Evolutionary conservation across 2,888 invertebrate genomes (phyloP), one percentile per base, ranked within the genome.

Genomic region (Pedicia rivosa): DNA sequence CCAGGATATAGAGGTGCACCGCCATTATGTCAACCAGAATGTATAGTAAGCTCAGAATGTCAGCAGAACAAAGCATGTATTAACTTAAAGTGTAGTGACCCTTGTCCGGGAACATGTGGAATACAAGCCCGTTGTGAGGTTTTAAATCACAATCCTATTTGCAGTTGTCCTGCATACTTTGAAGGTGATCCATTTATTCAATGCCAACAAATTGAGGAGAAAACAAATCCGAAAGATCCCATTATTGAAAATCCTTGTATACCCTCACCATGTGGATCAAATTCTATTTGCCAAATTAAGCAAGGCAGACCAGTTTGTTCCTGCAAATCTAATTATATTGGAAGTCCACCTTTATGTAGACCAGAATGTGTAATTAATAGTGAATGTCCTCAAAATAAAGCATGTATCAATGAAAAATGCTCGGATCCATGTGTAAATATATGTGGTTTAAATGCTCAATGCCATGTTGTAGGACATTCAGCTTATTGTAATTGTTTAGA

Each of bases 91-190:
- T 87, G 87, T 57, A 62, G 72, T 1, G 79, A 87, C 61, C 84
- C 86, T n/a, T 88, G 86, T 49, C 75, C 74, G 14, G 81, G 81
- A 31, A 79, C 79, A 40, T 87, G 87, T 55, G 87, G 86, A 13
- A 58, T 71, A 3, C 73, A 73, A 40, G 82, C 87, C 1, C 62
- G 72, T 27, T 88, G 88, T 53, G 69, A 74, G 34, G 81, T 84
- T 2, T 70, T 83, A 17, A 81, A 83, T 53, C 87, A 88, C 54
- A 84, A 84, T 56, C 86, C 87, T 3, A 75, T 86, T 46, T 88
- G 88, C 52, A 78, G 72, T 44, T 88, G 88, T 55, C 72, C 76
- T 22, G 59, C 66, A 14, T 78, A 74, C 24, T 71, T 74, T 53
- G 70, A 75, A 40, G 88, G 88, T 9, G 82, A 87, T 72, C 87